Base-by-base conservation (phyloP, 2,797 vertebrate species). In the Spheniscus humboldti region DNA sequence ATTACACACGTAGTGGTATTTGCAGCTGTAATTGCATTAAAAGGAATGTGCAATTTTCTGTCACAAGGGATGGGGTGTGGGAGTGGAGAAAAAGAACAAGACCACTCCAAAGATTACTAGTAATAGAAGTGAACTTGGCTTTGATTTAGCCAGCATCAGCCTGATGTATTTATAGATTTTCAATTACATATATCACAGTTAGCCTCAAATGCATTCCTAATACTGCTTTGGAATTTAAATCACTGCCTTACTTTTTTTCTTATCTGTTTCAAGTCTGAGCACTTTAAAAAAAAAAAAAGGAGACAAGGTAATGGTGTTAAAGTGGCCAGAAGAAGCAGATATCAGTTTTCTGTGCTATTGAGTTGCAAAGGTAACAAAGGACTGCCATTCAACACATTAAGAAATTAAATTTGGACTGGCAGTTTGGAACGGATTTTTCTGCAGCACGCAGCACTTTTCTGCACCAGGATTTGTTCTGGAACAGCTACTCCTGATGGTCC, bases 161-260 rank as follows among this genome's bases (percentile, higher is more conserved):
- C 48, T 77, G 45, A 84, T 82, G 9, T 85, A 89, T 93, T 93
- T 95, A 95, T 90, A 95, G 93, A 94, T 95, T 94, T 95, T 90
- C 79, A 86, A 81, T 96, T 85, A 79, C 25, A 60, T 84, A 56
- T 53, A 85, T 76, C 43, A 90, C 45, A 68, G 69, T 62, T 62
- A 75, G 79, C 28, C 48, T 78, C 47, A 83, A 90, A 94, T 53
- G 33, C 24, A 73, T 89, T 92, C 55, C n/a, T 79, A 67, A 56
- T 33, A 55, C 43, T 20, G 25, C 69, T 94, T 83, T 78, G 41
- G 43, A 93, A 92, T 83, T 86, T 79, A 79, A 92, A 90, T 92
- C 69, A 59, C 18, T 72, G 27, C 6, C 48, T 86, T 68, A 10
- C 5, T 57, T 57, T 74, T 89, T 85, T 66, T 17, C 13, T 88